Percentiles rank a stretch among this genome's conserved stretches.
Evolutionary conservation across 2,888 invertebrate genomes (phyloP).

Genomic region (Mythimna loreyi): DNA sequence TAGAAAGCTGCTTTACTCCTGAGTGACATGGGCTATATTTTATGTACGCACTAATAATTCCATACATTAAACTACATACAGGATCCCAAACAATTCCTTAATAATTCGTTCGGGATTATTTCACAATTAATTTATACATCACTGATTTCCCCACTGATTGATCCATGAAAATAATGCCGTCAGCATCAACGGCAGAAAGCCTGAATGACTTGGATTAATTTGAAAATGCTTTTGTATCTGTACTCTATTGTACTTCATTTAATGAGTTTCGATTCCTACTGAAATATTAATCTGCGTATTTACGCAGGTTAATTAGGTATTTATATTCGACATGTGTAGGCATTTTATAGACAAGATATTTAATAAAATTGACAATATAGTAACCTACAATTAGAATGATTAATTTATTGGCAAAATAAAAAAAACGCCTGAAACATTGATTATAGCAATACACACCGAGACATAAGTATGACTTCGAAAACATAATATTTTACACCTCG

Average conservation of each 20-base stretch:
- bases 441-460: slow-evolving; percentile 39
- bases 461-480: not conserved
- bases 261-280: slow-evolving; percentile 24
- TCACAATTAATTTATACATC: slow-evolving; percentile 20
- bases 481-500: slow-evolving; percentile 24
- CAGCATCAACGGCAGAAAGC: slow-evolving; percentile 20
- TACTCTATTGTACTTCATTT: slow-evolving; percentile 31
- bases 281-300: slow-evolving; percentile 41
- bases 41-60: not conserved
- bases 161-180: slow-evolving; percentile 25
- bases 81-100: not conserved
- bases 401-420: not conserved
- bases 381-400: not conserved
- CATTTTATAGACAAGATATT: not conserved
- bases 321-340: not conserved
- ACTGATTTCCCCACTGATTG: slow-evolving; percentile 24
- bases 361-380: not conserved
- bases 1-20: no score
- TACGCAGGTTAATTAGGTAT: no score
- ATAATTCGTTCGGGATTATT: not conserved
- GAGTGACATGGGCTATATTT: no score
- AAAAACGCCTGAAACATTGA: slow-evolving; percentile 22
- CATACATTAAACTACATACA: not conserved
- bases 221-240: slow-evolving; percentile 38
- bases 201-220: slow-evolving; percentile 52